A percentile compares a stretch with the other conserved stretches of the same genome.
These are phyloP conservation scores for Syrphus vitripennis DNA, from an alignment of 2,888 invertebrate species.

Conservation along the genomic window DNA sequence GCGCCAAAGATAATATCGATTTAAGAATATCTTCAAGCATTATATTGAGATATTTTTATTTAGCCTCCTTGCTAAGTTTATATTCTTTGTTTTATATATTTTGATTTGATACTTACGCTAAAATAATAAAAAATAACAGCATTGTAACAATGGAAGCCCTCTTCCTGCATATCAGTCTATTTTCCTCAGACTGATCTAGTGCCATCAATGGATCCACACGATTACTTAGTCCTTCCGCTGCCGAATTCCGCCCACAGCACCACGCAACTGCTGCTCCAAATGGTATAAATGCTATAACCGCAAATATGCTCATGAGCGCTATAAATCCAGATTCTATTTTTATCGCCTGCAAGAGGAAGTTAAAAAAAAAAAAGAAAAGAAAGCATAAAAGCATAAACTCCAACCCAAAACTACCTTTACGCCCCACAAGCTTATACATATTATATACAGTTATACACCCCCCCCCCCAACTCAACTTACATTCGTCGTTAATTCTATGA, in stretches of 20 bases:
- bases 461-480: slow-evolving; percentile 74
- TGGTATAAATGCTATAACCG: slow-evolving; percentile 85
- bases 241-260: slow-evolving; percentile 79
- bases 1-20: too few species aligned
- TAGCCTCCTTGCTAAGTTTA: background rate
- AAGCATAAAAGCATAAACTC: background rate
- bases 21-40: background rate
- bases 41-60: background rate
- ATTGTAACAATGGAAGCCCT: slow-evolving; percentile 77
- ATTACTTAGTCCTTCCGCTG: slow-evolving; percentile 81
- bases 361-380: background rate
- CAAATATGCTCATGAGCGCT: slow-evolving; percentile 84
- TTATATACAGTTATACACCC: too few species aligned
- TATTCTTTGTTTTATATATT: background rate
- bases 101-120: slow-evolving; percentile 75
- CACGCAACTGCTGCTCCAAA: slow-evolving; percentile 84
- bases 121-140: slow-evolving; percentile 78
- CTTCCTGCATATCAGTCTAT: slow-evolving; percentile 78
- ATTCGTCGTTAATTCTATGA: slow-evolving; percentile 78
- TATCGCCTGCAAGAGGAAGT: slow-evolving; percentile 83
- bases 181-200: slow-evolving; percentile 78
- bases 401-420: background rate
- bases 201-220: slow-evolving; percentile 77
- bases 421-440: background rate
- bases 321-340: slow-evolving; percentile 88